Percentiles rank a stretch among this genome's conserved stretches.
These are phyloP conservation scores for Platyrinchus mystaceus DNA, from an alignment of 2,797 vertebrate species.

Conservation along the genomic window DNA sequence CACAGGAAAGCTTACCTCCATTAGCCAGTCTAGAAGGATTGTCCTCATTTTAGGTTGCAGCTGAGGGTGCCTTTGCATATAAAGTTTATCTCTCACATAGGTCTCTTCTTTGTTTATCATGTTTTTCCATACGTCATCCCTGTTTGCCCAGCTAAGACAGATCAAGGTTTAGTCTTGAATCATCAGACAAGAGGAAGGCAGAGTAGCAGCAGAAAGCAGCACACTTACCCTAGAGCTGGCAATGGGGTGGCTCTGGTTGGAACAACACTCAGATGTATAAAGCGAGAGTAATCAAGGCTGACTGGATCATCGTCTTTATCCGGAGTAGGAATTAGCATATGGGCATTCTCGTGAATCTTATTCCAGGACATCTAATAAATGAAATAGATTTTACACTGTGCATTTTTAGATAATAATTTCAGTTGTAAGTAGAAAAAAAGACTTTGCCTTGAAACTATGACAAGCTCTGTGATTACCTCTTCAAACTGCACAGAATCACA, in stretches of 20 bases:
- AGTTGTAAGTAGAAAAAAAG: neutral
- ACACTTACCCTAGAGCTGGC: constrained; percentile 81
- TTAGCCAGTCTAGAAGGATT: constrained; percentile 95
- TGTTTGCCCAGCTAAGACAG: constrained; percentile 89
- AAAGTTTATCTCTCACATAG: constrained; percentile 82
- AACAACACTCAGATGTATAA: constrained; percentile 48
- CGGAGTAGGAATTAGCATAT: constrained; percentile 84
- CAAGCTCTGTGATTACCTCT: neutral
- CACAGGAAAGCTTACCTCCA: constrained; percentile 84
- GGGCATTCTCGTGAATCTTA: constrained; percentile 75
- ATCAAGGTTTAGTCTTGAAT: neutral
- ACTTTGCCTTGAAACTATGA: neutral
- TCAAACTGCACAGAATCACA: neutral
- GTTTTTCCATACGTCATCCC: constrained; percentile 93
- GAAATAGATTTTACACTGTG: neutral
- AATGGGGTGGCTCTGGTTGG: constrained; percentile 86
- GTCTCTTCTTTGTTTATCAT: constrained; percentile 90
- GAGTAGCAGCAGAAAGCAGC: neutral
- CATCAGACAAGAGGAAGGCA: neutral
- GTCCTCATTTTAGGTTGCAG: constrained; percentile 94
- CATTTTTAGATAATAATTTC: neutral
- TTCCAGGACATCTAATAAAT: constrained; percentile 70
- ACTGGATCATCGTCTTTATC: constrained; percentile 79
- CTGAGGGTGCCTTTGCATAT: constrained; percentile 90
- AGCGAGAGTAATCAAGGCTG: neutral